Base-by-base conservation (phyloP, 2,888 invertebrate species). In the Bellardia pandia region DNA sequence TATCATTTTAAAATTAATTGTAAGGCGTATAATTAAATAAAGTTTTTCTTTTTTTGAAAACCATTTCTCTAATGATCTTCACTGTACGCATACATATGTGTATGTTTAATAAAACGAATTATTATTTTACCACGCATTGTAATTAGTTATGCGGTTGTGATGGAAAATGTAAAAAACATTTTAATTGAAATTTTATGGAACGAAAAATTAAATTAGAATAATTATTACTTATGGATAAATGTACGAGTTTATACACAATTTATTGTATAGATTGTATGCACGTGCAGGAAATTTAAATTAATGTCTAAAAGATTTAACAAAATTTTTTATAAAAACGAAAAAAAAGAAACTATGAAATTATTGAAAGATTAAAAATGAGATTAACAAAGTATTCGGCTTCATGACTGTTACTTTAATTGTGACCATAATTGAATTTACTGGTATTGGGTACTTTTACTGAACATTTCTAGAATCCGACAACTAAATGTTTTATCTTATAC, bases 101-200 rank as follows among this genome's bases (percentile, higher is more conserved):
- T 56, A 48, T 53, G 13, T 51, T 23, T 16, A 71, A 72, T 58
- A 71, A 72, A 80, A 72, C 33, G 69, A 64, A 80, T 85, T 76
- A 76, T 58, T 71, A 77, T 85, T 72, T 80, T 80, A 80, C 76
- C 80, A 85, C 85, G 80, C 85, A 85, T 75, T 72, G 30, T 85
- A 85, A 85, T 85, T 85, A 85, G 85, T 85, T 85, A 76, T 76
- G 85, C 80, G 80, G 80, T 80, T 85, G 62, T 62, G 80, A 80
- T 80, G 76, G 56, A 80, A 85, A 71, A 69, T 60, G 30, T 51
- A 62, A 72, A 85, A 79, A 66, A 66, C 40, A 76, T 80, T 85
- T 80, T 85, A 79, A 80, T 80, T 80, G 79, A 85, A 80, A 85
- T 72, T 85, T 80, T 80, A 85, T 85, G 85, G 80, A 68, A 85